These are phyloP conservation scores for Lordiphosa fenestrarum DNA, from an alignment of 2,888 invertebrate species.

Conservation along the genomic window DNA sequence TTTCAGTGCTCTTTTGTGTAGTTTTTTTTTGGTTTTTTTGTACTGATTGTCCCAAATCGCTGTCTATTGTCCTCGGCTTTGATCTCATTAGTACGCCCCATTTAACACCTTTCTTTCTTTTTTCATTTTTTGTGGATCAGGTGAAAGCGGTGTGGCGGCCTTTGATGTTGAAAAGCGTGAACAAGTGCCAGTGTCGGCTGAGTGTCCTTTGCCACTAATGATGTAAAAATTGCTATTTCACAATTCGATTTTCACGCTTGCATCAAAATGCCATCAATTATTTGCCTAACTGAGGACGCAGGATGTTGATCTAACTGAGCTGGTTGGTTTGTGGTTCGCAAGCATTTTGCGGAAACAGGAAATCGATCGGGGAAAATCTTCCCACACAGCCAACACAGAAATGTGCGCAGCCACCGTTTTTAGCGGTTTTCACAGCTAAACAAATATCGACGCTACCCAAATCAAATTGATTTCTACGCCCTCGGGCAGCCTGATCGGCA, in stretches of 20 bases:
- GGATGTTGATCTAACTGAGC: slow-evolving; percentile 15
- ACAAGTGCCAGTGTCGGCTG: slow-evolving; percentile 29
- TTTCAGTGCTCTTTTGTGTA: slow-evolving; percentile 26
- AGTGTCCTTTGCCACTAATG: slow-evolving; percentile 40
- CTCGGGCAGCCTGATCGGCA: slow-evolving; percentile 9
- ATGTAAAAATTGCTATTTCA: slow-evolving; percentile 16
- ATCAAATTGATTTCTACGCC: slow-evolving; percentile 32
- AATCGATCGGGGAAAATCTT: slow-evolving; percentile 3
- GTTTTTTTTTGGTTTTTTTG: slow-evolving; percentile 13
- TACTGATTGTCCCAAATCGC: slow-evolving; percentile 46
- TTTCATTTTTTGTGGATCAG: slow-evolving; percentile 12
- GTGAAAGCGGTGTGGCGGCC: slow-evolving; percentile 30
- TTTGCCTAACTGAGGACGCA: neutral
- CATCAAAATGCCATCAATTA: slow-evolving; percentile 8
- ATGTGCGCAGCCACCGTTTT: neutral
- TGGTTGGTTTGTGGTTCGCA: neutral
- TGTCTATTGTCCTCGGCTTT: slow-evolving; percentile 43
- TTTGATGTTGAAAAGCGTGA: slow-evolving; percentile 14
- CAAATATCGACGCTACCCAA: slow-evolving; percentile 38
- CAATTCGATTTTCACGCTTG: slow-evolving; percentile 30
- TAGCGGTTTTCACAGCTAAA: slow-evolving; percentile 8
- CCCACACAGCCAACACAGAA: neutral
- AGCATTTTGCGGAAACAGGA: slow-evolving; percentile 10
- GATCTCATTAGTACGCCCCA: slow-evolving; percentile 79
- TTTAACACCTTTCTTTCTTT: slow-evolving; percentile 73